A percentile compares a stretch with the other conserved stretches of the same genome.
These are phyloP conservation scores for Drosophila nigrodunni DNA, from an alignment of 1,140 invertebrate genomes.

Conservation along the genomic window DNA sequence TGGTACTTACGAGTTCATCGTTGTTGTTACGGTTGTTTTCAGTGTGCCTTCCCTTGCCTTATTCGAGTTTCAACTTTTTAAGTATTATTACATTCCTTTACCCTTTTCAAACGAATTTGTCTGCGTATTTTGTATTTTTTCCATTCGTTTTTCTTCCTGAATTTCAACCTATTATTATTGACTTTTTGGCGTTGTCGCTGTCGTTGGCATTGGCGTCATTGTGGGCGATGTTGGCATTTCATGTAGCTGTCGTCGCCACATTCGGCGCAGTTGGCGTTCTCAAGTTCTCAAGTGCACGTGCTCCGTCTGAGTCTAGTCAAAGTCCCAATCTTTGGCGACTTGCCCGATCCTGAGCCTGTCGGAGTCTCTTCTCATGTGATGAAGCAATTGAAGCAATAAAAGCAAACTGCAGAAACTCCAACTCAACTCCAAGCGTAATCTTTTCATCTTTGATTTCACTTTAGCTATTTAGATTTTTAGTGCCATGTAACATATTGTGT, in stretches of 20 bases:
- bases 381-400: slow-evolving; percentile 72
- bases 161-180: slow-evolving; percentile 76
- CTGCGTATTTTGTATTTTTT: slow-evolving; percentile 64
- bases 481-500: slow-evolving; percentile 69
- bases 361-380: slow-evolving; percentile 22
- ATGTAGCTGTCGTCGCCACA: slow-evolving; percentile 45
- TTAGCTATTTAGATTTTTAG: slow-evolving; percentile 64
- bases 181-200: slow-evolving; percentile 69
- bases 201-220: slow-evolving; percentile 50
- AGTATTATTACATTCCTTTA: slow-evolving; percentile 83
- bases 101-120: slow-evolving; percentile 82
- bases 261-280: slow-evolving; percentile 41
- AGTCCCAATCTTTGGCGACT: slow-evolving; percentile 35
- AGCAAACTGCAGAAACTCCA: slow-evolving; percentile 37
- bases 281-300: slow-evolving; percentile 79
- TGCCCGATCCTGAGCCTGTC: slow-evolving; percentile 15
- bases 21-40: slow-evolving; percentile 36
- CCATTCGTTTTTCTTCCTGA: slow-evolving; percentile 29
- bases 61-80: slow-evolving; percentile 80
- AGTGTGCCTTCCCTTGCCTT: slow-evolving; percentile 35
- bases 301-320: slow-evolving; percentile 48
- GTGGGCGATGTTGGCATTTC: slow-evolving; percentile 37
- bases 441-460: slow-evolving; percentile 47
- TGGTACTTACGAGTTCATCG: slow-evolving; percentile 11
- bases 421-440: slow-evolving; percentile 47